Evolutionary conservation across 1,140 invertebrate species (phyloP).

Genomic region (Campoletis sonorensis): DNA sequence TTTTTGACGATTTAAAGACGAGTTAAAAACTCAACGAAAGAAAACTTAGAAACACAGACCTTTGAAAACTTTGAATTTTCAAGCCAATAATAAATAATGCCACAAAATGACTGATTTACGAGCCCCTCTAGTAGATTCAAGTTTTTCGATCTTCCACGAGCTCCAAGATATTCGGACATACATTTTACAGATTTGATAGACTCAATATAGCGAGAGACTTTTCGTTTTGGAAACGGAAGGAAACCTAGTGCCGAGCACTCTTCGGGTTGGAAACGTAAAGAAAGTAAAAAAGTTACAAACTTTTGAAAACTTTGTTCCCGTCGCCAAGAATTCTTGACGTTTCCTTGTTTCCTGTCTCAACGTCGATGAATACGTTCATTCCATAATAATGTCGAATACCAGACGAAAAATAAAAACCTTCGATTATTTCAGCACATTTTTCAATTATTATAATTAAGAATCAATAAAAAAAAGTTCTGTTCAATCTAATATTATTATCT

Average conservation of each 20-base stretch:
- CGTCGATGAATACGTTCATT: conserved; percentile 3
- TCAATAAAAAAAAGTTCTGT: too few species aligned
- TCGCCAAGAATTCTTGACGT: too few species aligned
- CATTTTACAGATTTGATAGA: background rate
- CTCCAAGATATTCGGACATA: background rate
- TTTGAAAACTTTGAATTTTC: too few species aligned
- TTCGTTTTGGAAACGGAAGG: background rate
- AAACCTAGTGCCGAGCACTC: too few species aligned
- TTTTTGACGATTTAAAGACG: background rate
- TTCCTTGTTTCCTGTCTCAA: background rate
- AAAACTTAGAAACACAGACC: too few species aligned
- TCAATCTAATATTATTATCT: background rate
- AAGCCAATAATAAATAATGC: background rate
- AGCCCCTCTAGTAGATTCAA: background rate
- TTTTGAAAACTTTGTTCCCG: too few species aligned
- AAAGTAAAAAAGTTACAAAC: too few species aligned
- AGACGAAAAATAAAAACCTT: too few species aligned
- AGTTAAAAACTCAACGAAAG: too few species aligned
- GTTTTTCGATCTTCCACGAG: background rate
- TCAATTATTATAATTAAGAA: too few species aligned
- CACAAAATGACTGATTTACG: conserved; percentile 9
- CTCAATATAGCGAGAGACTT: background rate
- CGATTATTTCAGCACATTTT: too few species aligned
- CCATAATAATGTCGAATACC: background rate
- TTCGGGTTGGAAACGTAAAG: too few species aligned